phyloP scores from a whole-genome alignment of 1,140 invertebrate genomes.

The Trichomalopsis sarcophagae region DNA sequence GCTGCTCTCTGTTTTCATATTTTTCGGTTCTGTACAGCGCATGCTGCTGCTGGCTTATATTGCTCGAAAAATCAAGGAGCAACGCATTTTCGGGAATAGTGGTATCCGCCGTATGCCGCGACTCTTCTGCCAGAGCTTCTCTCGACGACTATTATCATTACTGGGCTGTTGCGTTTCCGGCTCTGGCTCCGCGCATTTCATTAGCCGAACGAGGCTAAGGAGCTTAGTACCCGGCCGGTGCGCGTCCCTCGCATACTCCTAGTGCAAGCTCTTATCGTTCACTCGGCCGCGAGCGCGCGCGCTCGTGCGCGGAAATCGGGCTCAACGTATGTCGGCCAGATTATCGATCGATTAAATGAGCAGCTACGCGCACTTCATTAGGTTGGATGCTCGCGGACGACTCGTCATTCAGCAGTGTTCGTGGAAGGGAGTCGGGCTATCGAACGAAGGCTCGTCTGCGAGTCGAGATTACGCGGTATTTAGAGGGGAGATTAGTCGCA shows the following conservation, averaged over 20 bases:
- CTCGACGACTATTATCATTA: slow-evolving; percentile 22
- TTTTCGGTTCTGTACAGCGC: too few species aligned
- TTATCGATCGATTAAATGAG: slow-evolving; percentile 5
- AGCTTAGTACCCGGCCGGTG: neutral
- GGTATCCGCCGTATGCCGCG: too few species aligned
- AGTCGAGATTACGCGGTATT: too few species aligned
- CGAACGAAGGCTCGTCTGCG: too few species aligned
- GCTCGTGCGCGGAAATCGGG: neutral
- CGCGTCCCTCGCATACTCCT: neutral
- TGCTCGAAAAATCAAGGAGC: too few species aligned
- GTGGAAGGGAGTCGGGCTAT: too few species aligned
- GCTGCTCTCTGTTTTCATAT: too few species aligned
- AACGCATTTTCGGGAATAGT: too few species aligned
- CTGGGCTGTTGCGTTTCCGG: neutral
- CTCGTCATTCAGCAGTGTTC: neutral
- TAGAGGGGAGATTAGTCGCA: too few species aligned
- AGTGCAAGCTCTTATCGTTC: too few species aligned
- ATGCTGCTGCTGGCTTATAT: too few species aligned
- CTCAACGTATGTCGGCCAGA: neutral
- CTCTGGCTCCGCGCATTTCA: neutral
- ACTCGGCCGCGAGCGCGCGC: neutral
- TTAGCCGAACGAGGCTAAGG: slow-evolving; percentile 24
- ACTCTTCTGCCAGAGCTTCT: too few species aligned
- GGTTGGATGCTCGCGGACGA: neutral
- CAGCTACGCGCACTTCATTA: neutral